Percentiles rank a stretch among this genome's conserved stretches.
Conservation (phyloP, 2,797 vertebrate genomes). For the Parauchenoglanis punctatus region DNA sequence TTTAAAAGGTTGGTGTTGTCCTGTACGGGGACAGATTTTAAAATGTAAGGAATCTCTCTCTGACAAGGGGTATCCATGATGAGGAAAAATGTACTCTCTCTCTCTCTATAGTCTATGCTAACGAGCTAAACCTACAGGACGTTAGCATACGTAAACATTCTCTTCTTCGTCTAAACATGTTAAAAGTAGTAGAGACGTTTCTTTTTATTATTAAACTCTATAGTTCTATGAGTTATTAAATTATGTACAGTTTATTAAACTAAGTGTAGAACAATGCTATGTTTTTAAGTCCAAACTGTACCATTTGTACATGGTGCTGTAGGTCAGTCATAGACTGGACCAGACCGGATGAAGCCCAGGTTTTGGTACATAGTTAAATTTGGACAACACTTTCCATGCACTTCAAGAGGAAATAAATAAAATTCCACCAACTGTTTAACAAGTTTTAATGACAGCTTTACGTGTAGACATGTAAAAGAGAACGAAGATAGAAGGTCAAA, state of each 20-base stretch:
- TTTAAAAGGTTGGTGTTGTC: background rate
- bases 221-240: background rate
- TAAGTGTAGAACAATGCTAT: too few species aligned
- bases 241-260: too few species aligned
- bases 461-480: background rate
- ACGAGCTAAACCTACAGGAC: background rate
- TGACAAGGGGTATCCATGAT: background rate
- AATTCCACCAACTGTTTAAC: background rate
- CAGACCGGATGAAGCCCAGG: background rate
- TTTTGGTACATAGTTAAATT: background rate
- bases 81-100: background rate
- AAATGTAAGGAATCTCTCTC: background rate
- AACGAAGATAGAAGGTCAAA: background rate
- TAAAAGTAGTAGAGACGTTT: background rate
- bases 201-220: background rate
- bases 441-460: background rate
- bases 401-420: background rate
- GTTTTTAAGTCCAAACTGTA: background rate
- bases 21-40: background rate
- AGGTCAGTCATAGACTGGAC: background rate
- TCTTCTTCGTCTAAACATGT: background rate
- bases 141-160: background rate
- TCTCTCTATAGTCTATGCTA: background rate
- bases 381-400: background rate
- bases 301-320: background rate